phyloP scores from a whole-genome alignment of 2,888 invertebrate genomes.

The Marasmarcha lunaedactyla region DNA sequence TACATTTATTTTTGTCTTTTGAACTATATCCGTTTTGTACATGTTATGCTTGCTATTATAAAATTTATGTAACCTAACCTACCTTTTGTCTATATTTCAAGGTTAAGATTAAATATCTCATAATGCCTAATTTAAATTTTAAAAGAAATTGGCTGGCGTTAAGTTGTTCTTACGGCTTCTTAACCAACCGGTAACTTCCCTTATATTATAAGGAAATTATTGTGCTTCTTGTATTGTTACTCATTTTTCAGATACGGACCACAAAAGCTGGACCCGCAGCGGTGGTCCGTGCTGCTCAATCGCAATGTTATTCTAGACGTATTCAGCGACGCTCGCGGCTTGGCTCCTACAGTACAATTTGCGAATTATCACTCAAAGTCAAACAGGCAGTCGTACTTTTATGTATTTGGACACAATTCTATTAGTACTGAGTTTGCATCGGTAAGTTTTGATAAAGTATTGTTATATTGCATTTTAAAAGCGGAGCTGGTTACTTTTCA shows the following conservation, averaged over 20 bases:
- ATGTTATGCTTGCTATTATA: too few relatives aligned
- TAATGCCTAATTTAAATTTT: too few relatives aligned
- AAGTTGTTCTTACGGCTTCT: too few relatives aligned
- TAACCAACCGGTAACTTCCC: too few relatives aligned
- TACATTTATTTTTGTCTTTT: too few relatives aligned
- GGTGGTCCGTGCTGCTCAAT: constrained; percentile 70
- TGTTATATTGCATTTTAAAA: not conserved
- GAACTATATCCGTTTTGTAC: not conserved
- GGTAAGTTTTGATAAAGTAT: constrained; percentile 63
- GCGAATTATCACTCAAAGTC: constrained; percentile 81
- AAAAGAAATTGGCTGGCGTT: too few relatives aligned
- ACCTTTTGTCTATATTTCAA: too few relatives aligned
- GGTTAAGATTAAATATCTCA: too few relatives aligned
- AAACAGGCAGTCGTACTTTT: constrained; percentile 86
- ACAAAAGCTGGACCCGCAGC: constrained; percentile 67
- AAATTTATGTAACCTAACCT: too few relatives aligned
- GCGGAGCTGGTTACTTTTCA: too few relatives aligned
- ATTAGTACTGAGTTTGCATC: constrained; percentile 81
- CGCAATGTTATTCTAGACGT: constrained; percentile 83
- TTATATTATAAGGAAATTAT: too few relatives aligned
- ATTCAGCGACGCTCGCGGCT: constrained; percentile 88
- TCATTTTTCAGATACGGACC: constrained; percentile 68
- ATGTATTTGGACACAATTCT: constrained; percentile 89
- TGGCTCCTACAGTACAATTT: constrained; percentile 83
- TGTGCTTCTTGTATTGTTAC: too few relatives aligned